These are phyloP conservation scores for Monopterus albus DNA, from an alignment of 2,113 vertebrate genomes.

Conservation along the genomic window DNA sequence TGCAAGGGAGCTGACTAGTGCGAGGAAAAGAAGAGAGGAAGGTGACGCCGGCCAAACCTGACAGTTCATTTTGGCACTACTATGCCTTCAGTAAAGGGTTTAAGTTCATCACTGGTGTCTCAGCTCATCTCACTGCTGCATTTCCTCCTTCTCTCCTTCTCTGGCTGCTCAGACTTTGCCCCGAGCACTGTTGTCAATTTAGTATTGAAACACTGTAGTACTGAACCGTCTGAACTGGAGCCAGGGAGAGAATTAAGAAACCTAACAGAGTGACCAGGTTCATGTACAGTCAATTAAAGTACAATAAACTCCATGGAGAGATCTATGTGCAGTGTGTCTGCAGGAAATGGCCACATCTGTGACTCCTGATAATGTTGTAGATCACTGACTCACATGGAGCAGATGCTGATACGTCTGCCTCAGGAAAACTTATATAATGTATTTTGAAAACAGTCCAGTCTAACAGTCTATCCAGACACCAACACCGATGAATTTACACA, in stretches of 20 bases:
- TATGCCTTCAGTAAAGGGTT: too few relatives aligned
- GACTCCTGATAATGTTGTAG: background rate
- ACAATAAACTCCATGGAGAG: background rate
- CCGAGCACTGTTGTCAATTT: conserved; percentile 4
- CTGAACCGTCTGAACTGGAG: conserved; percentile 14
- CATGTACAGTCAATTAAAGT: conserved; percentile 47
- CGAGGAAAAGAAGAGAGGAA: too few relatives aligned
- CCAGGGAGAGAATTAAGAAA: conserved; percentile 21
- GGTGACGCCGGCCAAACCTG: too few relatives aligned
- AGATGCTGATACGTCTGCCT: conserved; percentile 13
- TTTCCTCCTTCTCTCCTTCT: background rate
- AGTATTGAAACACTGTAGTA: conserved; percentile 28
- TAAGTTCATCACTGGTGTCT: background rate
- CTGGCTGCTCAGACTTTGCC: conserved; percentile 7
- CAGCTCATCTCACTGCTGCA: background rate
- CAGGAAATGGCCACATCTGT: conserved; percentile 24
- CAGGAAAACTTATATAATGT: background rate
- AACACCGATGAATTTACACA: too few relatives aligned
- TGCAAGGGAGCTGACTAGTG: too few relatives aligned
- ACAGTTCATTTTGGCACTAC: too few relatives aligned
- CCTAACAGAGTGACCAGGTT: background rate
- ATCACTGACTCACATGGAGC: conserved; percentile 8
- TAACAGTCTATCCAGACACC: background rate
- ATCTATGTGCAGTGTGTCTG: conserved; percentile 16
- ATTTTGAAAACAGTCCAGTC: background rate